Percentiles rank a stretch among this genome's conserved stretches.
Evolutionary conservation across 2,888 invertebrate species (phyloP).

Genomic region (Eudasyphora cyanicolor): DNA sequence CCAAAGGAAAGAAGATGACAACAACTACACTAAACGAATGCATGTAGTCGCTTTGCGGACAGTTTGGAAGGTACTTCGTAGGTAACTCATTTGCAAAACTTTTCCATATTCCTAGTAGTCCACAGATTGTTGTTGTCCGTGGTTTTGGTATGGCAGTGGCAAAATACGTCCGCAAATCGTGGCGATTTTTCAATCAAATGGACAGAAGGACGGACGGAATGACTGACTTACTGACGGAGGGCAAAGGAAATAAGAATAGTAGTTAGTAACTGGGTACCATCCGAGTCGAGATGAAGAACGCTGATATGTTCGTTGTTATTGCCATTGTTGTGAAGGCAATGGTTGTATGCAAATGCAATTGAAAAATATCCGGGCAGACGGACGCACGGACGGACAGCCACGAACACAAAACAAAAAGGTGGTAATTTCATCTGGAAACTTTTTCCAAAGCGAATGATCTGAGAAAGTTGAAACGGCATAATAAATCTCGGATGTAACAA

Average conservation of each 20-base stretch:
- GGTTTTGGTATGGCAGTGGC: background rate
- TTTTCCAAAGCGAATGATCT: background rate
- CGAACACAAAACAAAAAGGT: background rate
- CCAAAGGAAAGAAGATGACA: constrained; percentile 8
- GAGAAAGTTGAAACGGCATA: background rate
- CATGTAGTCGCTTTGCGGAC: no score
- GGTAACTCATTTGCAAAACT: constrained; percentile 43
- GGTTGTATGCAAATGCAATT: constrained; percentile 26
- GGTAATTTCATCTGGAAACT: constrained; percentile 31
- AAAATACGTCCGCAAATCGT: constrained; percentile 39
- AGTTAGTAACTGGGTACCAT: constrained; percentile 1
- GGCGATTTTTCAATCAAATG: constrained; percentile 51
- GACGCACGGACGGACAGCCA: background rate
- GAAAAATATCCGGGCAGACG: background rate
- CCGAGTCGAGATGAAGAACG: constrained; percentile 25
- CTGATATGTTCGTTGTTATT: constrained; percentile 23
- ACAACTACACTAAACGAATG: constrained; percentile 9
- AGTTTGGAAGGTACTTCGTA: no score
- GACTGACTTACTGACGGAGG: background rate
- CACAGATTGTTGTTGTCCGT: constrained; percentile 7
- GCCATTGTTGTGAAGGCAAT: constrained; percentile 18
- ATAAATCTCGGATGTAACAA: background rate
- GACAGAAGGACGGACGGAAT: no score
- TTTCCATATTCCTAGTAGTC: background rate
- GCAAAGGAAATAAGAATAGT: background rate